These are phyloP conservation scores for Sebastes diploproa DNA, from an alignment of 2,797 vertebrate species.

Conservation along the genomic window DNA sequence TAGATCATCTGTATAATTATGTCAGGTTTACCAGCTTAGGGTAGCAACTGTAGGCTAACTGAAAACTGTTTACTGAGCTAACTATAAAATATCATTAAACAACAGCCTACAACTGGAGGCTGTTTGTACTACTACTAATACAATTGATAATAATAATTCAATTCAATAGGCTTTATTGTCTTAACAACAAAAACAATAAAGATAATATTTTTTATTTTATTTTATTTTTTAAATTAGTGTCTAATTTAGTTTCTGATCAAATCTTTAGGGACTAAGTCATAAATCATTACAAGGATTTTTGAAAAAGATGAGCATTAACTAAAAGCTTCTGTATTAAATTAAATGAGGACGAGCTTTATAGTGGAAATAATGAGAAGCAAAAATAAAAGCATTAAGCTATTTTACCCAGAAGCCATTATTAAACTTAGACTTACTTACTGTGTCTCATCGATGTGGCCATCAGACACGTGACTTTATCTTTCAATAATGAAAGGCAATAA, in stretches of 20 bases:
- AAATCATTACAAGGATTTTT: background rate
- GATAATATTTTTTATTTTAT: background rate
- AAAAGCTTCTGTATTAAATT: background rate
- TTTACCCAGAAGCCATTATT: conserved; percentile 10
- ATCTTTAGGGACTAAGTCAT: background rate
- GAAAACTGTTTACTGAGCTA: no score
- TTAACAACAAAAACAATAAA: background rate
- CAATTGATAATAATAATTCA: no score
- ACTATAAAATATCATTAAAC: no score
- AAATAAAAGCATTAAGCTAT: conserved; percentile 13
- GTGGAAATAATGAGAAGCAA: background rate
- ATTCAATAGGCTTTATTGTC: no score
- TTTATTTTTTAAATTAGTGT: background rate
- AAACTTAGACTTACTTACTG: background rate
- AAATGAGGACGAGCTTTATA: background rate
- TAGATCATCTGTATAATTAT: no score
- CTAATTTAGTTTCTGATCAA: background rate
- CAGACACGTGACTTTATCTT: background rate
- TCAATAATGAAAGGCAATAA: conserved; percentile 26
- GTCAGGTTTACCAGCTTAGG: no score
- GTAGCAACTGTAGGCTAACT: no score
- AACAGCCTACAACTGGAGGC: no score
- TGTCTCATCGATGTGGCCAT: background rate
- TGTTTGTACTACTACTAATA: background rate
- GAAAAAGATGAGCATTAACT: background rate